Evolutionary conservation across 1,140 invertebrate genomes (phyloP).

Genomic region (Ceratina japonica): DNA sequence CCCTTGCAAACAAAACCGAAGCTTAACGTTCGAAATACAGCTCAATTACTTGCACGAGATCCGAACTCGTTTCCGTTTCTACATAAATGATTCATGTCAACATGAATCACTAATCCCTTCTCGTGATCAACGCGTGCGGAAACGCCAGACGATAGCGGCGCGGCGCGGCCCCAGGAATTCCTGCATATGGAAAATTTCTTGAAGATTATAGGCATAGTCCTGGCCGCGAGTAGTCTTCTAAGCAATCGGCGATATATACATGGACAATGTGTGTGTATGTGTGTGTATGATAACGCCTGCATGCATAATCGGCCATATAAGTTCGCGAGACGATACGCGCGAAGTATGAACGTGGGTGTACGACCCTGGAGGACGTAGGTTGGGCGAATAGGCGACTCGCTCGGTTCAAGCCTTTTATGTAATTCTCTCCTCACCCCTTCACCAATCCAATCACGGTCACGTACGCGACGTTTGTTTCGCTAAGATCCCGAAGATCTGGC

Average conservation of each 20-base stretch:
- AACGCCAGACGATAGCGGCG: not conserved
- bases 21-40: not conserved
- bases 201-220: constrained; percentile 19
- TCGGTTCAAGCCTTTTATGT: constrained; percentile 73
- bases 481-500: constrained; percentile 39
- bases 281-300: constrained; percentile 26
- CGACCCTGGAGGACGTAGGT: constrained; percentile 74
- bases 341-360: constrained; percentile 66
- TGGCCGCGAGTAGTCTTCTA: constrained; percentile 15
- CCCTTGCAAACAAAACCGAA: not conserved
- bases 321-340: constrained; percentile 37
- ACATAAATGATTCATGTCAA: constrained; percentile 7
- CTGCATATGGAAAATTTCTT: constrained; percentile 17
- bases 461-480: constrained; percentile 52
- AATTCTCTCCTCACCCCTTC: constrained; percentile 64
- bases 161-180: not conserved
- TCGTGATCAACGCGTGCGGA: constrained; percentile 9
- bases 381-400: constrained; percentile 68
- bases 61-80: not conserved
- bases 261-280: not conserved
- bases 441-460: constrained; percentile 60
- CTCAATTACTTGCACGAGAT: not conserved
- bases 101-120: constrained; percentile 8
- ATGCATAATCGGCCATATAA: constrained; percentile 57
- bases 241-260: constrained; percentile 7